Conservation (phyloP, 2,797 vertebrate genomes). For the Artibeus lituratus region DNA sequence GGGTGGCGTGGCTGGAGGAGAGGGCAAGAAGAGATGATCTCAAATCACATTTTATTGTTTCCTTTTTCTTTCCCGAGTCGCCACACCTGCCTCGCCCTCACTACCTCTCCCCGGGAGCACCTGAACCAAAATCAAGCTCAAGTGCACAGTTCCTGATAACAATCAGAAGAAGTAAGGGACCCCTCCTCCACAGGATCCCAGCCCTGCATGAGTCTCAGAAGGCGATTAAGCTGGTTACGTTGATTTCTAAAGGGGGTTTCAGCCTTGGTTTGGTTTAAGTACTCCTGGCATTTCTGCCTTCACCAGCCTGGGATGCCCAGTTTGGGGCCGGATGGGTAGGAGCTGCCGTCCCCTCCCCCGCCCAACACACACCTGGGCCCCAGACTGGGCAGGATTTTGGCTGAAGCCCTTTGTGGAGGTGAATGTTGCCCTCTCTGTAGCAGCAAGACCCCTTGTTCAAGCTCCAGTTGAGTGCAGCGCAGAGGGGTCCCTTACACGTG, state of each 20-base stretch:
- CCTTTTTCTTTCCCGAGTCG: constrained; percentile 34
- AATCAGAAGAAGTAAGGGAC: constrained; percentile 52
- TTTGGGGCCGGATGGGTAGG: neutral
- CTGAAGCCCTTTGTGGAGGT: neutral
- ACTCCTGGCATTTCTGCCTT: constrained; percentile 71
- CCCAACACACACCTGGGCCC: neutral
- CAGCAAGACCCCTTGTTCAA: neutral
- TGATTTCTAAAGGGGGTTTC: constrained; percentile 71
- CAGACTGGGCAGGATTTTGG: neutral
- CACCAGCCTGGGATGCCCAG: constrained; percentile 2
- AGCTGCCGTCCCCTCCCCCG: neutral
- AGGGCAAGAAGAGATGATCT: constrained; percentile 28
- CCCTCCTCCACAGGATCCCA: constrained; percentile 37
- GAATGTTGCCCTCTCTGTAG: neutral
- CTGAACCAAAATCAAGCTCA: constrained; percentile 48
- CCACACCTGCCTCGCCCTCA: neutral
- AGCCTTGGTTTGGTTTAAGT: constrained; percentile 70
- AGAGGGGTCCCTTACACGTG: neutral
- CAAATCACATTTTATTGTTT: constrained; percentile 55
- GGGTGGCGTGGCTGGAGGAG: neutral
- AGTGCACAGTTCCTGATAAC: constrained; percentile 21
- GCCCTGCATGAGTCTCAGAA: constrained; percentile 60
- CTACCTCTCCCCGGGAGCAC: constrained; percentile 29
- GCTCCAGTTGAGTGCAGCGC: neutral
- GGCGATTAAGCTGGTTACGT: constrained; percentile 71